Base-by-base conservation (phyloP, 2,797 vertebrate genomes). In the Hozukius guyotensis region DNA sequence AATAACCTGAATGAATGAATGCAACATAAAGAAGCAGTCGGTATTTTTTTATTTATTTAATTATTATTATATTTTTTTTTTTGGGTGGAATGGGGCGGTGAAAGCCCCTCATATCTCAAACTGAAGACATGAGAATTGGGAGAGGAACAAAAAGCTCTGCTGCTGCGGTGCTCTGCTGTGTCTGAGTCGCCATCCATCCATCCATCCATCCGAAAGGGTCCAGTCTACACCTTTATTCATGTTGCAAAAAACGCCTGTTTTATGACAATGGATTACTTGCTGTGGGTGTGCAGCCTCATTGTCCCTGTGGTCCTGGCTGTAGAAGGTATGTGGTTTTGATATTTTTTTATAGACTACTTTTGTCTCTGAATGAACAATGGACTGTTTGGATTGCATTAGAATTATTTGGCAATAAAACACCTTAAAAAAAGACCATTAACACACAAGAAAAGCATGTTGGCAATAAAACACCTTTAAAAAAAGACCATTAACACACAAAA, bases 231-330 rank as follows among this genome's bases (percentile, higher is more conserved):
- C 91, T 87, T 86, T 87, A 73, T 96, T 95, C 94, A 96, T 96
- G 96, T 94, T 90, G 95, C 91, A 93, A 79, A 79, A 93, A 79
- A 79, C 78, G 84, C 93, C 89, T 85, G 95, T 56, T 93, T 94
- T 91, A 91, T 96, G 95, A 96, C 95, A 91, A 96, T 96, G 96
- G 96, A 96, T 95, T 96, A 94, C 94, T 92, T 95, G 94, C 94
- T 96, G 93, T 94, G 95, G 92, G 77, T 96, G 92, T 96, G 94
- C 94, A 96, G 95, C 94, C 87, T 96, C 86, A 31, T 95, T 72
- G 90, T 96, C 68, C 94, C 95, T 34, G 89, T 76, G 91, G 95
- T 95, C 77, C 91, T 96, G 88, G 95, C 95, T 75, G 95, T 96
- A 4, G 96, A 96, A 95, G 96, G 96, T 96, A 93, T 6, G 86